A percentile compares a stretch with the other conserved stretches of the same genome.
Evolutionary conservation across 1,140 invertebrate species (phyloP).

Genomic region (Halyomorpha halys): DNA sequence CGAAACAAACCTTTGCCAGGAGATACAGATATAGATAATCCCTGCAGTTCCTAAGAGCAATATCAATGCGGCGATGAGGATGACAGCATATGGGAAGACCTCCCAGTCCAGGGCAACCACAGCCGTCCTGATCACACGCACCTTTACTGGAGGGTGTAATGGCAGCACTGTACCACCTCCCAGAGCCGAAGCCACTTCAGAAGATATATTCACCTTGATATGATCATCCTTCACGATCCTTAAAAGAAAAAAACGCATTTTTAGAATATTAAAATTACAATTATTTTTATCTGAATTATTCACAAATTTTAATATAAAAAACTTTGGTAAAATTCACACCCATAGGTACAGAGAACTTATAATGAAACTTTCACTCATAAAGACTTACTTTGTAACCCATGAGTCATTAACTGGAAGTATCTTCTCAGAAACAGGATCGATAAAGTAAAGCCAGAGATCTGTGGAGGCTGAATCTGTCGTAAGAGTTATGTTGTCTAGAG

Average conservation of each 20-base stretch:
- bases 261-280: no score
- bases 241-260: not conserved
- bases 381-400: slow-evolving; percentile 52
- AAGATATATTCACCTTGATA: slow-evolving; percentile 51
- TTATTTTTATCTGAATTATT: no score
- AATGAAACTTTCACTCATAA: not conserved
- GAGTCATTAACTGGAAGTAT: slow-evolving; percentile 62
- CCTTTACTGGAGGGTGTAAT: slow-evolving; percentile 51
- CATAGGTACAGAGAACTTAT: no score
- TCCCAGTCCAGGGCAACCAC: slow-evolving; percentile 54
- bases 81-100: slow-evolving; percentile 75
- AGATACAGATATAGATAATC: slow-evolving; percentile 83
- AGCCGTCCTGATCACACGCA: slow-evolving; percentile 40
- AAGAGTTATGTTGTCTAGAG: slow-evolving; percentile 57
- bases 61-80: slow-evolving; percentile 76
- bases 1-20: slow-evolving; percentile 69
- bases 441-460: slow-evolving; percentile 75
- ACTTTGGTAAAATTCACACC: no score
- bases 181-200: slow-evolving; percentile 30
- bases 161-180: slow-evolving; percentile 37
- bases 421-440: slow-evolving; percentile 65
- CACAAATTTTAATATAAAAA: no score
- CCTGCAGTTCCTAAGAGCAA: slow-evolving; percentile 74
- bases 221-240: slow-evolving; percentile 25
- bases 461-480: slow-evolving; percentile 62